Evolutionary conservation across 1,140 invertebrate genomes (phyloP).

Genomic region (Apolygus lucorum): DNA sequence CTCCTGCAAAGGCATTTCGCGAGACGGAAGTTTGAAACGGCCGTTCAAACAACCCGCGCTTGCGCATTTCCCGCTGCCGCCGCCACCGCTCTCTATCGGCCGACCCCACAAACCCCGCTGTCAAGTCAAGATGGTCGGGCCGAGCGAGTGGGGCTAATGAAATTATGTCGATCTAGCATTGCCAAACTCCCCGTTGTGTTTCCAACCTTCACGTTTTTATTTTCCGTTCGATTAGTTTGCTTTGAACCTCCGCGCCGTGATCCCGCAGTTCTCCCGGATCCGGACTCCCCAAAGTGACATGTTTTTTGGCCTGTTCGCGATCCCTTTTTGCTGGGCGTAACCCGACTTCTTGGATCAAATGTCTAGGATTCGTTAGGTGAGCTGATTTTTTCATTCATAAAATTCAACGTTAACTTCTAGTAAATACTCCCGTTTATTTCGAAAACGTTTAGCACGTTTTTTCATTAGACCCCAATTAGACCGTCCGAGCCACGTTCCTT

Average conservation of each 20-base stretch:
- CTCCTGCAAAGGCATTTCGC: background rate
- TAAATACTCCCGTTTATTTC: too few species aligned
- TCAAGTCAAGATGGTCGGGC: background rate
- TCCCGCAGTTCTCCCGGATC: too few species aligned
- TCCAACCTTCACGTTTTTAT: background rate
- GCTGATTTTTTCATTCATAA: too few species aligned
- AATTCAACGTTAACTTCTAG: too few species aligned
- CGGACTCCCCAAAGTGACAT: too few species aligned
- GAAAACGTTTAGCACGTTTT: too few species aligned
- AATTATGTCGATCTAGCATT: conserved; percentile 8
- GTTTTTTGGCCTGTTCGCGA: too few species aligned
- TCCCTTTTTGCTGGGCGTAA: conserved; percentile 7
- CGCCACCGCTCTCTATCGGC: background rate
- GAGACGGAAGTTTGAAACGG: background rate
- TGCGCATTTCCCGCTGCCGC: background rate
- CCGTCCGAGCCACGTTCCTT: too few species aligned
- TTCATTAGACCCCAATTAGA: too few species aligned
- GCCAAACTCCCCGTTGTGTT: conserved; percentile 1
- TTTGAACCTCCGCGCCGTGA: background rate
- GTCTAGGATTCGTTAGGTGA: background rate
- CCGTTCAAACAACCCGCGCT: too few species aligned
- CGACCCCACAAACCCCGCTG: background rate
- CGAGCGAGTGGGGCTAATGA: conserved; percentile 12
- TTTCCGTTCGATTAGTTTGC: background rate
- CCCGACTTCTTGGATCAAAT: background rate